phyloP scores from a whole-genome alignment of 2,888 invertebrate genomes.

The Tribolium freemani region DNA sequence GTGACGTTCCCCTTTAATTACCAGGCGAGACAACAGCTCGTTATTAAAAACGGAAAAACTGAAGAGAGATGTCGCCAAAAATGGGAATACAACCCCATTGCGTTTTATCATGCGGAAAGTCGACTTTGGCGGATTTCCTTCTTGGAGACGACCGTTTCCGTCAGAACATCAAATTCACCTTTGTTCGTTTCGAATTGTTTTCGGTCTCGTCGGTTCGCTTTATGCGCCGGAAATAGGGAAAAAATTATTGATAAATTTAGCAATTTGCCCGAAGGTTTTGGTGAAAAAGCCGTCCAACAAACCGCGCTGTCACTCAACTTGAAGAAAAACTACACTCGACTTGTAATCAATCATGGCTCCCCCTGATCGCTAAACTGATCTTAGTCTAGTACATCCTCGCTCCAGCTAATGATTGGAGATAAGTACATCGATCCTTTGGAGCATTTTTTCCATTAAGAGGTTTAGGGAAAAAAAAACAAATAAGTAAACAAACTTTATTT shows the following conservation, averaged over 20 bases:
- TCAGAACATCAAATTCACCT: constrained; percentile 31
- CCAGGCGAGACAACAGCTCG: constrained; percentile 9
- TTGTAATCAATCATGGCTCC: constrained; percentile 53
- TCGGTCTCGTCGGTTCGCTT: constrained; percentile 3
- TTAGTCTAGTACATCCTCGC: constrained; percentile 53
- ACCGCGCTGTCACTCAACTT: constrained; percentile 30
- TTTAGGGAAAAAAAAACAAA: not conserved
- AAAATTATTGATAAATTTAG: constrained; percentile 37
- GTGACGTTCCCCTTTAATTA: constrained; percentile 42
- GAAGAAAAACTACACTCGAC: constrained; percentile 38
- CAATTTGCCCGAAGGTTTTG: constrained; percentile 24
- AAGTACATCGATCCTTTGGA: constrained; percentile 49
- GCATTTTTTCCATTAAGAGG: constrained; percentile 36
- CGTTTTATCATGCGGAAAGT: constrained; percentile 38
- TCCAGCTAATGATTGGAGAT: constrained; percentile 56
- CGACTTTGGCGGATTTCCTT: constrained; percentile 41
- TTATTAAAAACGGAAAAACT: constrained; percentile 26
- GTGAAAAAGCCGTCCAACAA: constrained; percentile 33
- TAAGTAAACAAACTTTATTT: constrained; percentile 39
- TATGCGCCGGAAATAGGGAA: constrained; percentile 14
- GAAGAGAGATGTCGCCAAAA: constrained; percentile 18
- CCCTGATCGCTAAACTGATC: constrained; percentile 52
- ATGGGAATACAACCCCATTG: constrained; percentile 25
- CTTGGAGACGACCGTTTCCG: constrained; percentile 41
- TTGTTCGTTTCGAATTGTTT: constrained; percentile 18